Base-by-base conservation (phyloP, 2,888 invertebrate species). In the Patella pellucida region DNA sequence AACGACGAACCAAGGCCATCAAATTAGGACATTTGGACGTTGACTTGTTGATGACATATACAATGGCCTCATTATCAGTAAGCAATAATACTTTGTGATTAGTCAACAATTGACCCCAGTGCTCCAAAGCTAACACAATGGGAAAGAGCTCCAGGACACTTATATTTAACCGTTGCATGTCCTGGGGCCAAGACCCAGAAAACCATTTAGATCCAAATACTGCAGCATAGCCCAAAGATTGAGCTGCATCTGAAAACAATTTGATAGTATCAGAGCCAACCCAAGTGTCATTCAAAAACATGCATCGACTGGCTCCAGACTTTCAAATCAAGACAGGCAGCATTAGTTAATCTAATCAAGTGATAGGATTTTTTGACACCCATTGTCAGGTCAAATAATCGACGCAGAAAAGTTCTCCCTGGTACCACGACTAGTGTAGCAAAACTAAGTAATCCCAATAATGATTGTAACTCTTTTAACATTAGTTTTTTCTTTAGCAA, bases 191-290 rank as follows among this genome's bases (percentile, higher is more conserved):
- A 9, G 54, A 23, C 16, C 72, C 56, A 23, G n/a, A 72, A 31
- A 72, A 62, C 72, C 72, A 72, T 15, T 23, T 23, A 19, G n/a
- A 23, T 11, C 72, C 72, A 23, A 62, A 54, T 12, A 72, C 72
- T 56, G 72, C 72, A 15, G 54, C 72, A 62, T 72, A 72, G n/a
- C 72, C 72, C 11, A 23, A 15, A 5, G 54, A 16, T 31, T 19
- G 12, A 16, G 72, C 52, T 12, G 72, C 54, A 27, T 72, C 72
- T 15, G 72, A 54, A n/a, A 31, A 72, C 11, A 72, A 56, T 16
- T 16, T 19, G 11, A 72, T 31, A 16, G 23, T 54, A 15, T 16
- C n/a, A 5, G 70, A 70, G 41, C n/a, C n/a, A 14, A 70, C 14
- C 70, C 70, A 70, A 1, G 14, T 12, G 1, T 70, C 52, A n/a